Evolutionary conservation across 2,113 vertebrate species (phyloP).

Genomic region (Manacus vitellinus): DNA sequence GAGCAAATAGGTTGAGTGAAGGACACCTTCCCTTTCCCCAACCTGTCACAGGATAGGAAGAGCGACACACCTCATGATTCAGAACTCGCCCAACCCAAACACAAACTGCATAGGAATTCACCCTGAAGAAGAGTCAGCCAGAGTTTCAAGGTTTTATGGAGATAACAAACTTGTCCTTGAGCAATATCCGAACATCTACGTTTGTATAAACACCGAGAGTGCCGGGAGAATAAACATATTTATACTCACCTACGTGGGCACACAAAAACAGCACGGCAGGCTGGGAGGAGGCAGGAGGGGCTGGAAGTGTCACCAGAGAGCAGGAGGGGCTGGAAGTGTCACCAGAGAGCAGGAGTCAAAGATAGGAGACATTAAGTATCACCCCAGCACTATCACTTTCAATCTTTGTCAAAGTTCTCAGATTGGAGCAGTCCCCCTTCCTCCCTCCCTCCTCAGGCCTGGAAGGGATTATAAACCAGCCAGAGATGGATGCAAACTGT

Average conservation of each 20-base stretch:
- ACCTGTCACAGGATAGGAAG: fast-evolving
- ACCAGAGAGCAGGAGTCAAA: not conserved
- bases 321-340: not conserved
- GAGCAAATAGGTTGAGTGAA: not conserved
- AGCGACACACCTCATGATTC: fast-evolving
- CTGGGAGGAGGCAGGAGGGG: not conserved
- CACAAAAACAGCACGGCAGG: fast-evolving
- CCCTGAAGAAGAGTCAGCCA: not conserved
- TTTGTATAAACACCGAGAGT: not conserved
- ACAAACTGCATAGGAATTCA: fast-evolving
- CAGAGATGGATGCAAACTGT: not conserved
- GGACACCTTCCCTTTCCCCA: not conserved
- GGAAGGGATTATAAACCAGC: not conserved
- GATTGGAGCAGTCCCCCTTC: not conserved
- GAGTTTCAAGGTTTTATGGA: not conserved
- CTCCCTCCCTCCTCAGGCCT: not conserved
- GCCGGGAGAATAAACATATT: not conserved
- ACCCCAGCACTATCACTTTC: not conserved
- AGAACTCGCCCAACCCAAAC: not conserved
- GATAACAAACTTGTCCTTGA: not conserved
- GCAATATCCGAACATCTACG: not conserved
- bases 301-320: not conserved
- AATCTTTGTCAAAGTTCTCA: not conserved
- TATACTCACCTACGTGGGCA: fast-evolving
- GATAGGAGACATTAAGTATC: not conserved